Percentiles rank a stretch among this genome's conserved stretches.
phyloP scores from a whole-genome alignment of 2,797 vertebrate genomes.

The Halcyon leucocephala region DNA sequence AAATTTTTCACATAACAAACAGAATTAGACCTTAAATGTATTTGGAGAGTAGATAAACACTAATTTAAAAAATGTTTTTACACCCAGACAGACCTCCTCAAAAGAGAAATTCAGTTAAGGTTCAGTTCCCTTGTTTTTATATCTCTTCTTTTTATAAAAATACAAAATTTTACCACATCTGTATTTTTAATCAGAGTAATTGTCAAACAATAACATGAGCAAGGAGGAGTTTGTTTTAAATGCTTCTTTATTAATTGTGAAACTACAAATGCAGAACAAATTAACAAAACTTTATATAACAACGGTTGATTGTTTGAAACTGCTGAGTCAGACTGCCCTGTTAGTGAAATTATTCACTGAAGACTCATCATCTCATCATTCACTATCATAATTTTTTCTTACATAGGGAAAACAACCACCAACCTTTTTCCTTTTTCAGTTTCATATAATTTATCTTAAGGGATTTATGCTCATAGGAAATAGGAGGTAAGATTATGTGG shows the following conservation, averaged over 20 bases:
- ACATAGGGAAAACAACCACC: background rate
- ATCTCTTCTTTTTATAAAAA: background rate
- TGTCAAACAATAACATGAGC: background rate
- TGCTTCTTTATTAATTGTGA: background rate
- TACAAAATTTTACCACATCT: fast-evolving
- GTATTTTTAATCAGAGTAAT: background rate
- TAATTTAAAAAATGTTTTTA: background rate
- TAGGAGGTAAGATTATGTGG: background rate
- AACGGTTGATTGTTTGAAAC: background rate
- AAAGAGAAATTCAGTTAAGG: background rate
- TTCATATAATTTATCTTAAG: background rate
- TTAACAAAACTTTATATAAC: background rate
- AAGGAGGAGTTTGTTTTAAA: background rate
- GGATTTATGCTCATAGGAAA: background rate
- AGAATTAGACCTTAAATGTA: background rate
- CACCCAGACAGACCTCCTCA: background rate
- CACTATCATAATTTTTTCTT: background rate
- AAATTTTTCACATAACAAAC: background rate
- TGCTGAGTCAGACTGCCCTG: background rate
- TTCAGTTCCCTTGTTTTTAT: background rate
- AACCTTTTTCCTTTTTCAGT: background rate
- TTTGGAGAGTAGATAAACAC: background rate
- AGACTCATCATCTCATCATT: background rate
- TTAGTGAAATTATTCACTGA: background rate
- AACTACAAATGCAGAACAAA: background rate